A percentile compares a stretch with the other conserved stretches of the same genome.
These are phyloP conservation scores for Eupristina koningsbergeri DNA, from an alignment of 1,140 invertebrate species.

Conservation along the genomic window DNA sequence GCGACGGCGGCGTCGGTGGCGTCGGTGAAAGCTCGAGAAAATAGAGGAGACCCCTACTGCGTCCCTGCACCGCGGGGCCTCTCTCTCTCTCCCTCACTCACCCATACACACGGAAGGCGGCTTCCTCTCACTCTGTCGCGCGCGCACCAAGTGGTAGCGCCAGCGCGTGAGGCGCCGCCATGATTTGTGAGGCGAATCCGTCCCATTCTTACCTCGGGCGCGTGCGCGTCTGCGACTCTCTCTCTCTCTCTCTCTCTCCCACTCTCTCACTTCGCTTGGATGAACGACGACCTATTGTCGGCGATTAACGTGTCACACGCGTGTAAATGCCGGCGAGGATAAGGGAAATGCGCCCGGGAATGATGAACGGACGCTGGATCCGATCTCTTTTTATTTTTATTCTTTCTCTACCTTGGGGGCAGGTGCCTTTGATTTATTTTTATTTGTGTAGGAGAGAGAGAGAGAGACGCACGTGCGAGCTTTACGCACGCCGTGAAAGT, in stretches of 20 bases:
- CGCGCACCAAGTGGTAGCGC: not conserved
- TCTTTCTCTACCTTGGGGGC: not conserved
- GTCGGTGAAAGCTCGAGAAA: constrained; percentile 9
- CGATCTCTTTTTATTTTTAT: not conserved
- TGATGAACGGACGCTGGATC: not conserved
- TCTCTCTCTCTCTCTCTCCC: not conserved
- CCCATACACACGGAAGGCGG: not conserved
- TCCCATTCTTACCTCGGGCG: constrained; percentile 26
- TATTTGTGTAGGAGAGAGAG: not conserved
- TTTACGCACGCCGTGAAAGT: not conserved
- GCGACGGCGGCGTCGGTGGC: no score
- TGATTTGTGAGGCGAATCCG: constrained; percentile 47
- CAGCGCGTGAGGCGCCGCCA: constrained; percentile 33
- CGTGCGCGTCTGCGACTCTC: not conserved
- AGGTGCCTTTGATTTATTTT: constrained; percentile 13
- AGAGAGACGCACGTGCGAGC: not conserved
- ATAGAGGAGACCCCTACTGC: constrained; percentile 32
- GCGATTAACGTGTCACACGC: constrained; percentile 1
- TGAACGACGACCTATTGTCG: not conserved
- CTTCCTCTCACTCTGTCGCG: not conserved
- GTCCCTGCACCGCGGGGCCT: constrained; percentile 5
- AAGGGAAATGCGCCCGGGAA: not conserved
- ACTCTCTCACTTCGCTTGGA: not conserved
- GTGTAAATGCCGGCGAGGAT: not conserved
- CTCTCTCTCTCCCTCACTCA: not conserved